These are phyloP conservation scores for Eublepharis macularius DNA, from an alignment of 2,113 vertebrate species.

Conservation along the genomic window DNA sequence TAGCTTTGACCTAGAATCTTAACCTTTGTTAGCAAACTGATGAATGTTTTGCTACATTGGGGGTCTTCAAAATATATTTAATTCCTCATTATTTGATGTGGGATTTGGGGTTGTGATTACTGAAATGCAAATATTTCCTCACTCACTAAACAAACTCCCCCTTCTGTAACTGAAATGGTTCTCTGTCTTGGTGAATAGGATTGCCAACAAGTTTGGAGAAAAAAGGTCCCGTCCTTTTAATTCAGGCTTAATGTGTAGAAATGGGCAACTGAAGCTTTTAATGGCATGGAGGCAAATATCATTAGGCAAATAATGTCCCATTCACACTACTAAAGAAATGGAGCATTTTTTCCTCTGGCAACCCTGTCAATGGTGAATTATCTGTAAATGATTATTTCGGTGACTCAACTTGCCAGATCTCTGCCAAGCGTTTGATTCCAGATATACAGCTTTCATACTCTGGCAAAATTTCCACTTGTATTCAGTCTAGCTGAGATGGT, in stretches of 20 bases:
- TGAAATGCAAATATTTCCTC: conserved; percentile 19
- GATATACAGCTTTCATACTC: conserved; percentile 47
- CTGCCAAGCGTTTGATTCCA: conserved; percentile 64
- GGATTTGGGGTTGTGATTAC: conserved; percentile 36
- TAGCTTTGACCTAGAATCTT: conserved; percentile 35
- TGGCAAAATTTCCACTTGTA: conserved; percentile 62
- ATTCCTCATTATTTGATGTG: conserved; percentile 45
- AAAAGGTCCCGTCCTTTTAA: too few species aligned
- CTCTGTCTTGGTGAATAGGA: conserved; percentile 50
- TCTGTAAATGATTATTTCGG: conserved; percentile 64
- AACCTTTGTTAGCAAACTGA: not conserved
- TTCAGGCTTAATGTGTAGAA: too few species aligned
- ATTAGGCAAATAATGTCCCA: too few species aligned
- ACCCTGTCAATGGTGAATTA: conserved; percentile 13
- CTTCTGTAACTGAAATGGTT: conserved; percentile 48
- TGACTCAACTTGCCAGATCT: conserved; percentile 36
- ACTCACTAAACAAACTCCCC: conserved; percentile 55
- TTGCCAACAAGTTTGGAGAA: too few species aligned
- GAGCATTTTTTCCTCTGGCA: too few species aligned
- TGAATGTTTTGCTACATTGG: conserved; percentile 37
- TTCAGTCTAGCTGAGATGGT: conserved; percentile 57
- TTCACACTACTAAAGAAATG: too few species aligned
- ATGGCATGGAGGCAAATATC: too few species aligned
- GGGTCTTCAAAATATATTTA: conserved; percentile 52
- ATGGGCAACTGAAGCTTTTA: too few species aligned